Conservation (phyloP, 2,113 vertebrate species). For the Dicerorhinus sumatrensis region DNA sequence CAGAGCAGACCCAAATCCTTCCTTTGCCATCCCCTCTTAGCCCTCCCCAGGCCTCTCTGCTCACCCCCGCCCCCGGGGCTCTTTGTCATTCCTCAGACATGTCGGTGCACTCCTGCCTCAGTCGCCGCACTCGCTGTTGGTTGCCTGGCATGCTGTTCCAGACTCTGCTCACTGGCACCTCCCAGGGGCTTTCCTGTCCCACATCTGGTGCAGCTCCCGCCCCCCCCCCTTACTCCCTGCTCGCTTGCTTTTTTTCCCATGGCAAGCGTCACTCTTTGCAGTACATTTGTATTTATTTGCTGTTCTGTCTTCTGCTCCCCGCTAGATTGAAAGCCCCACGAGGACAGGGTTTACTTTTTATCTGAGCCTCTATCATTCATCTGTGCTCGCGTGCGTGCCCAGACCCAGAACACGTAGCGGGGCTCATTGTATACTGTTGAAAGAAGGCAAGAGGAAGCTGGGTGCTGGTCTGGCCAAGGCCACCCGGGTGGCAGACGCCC, state of each 20-base stretch:
- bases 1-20: too few relatives aligned
- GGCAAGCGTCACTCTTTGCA: neutral
- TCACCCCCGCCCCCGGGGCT: neutral
- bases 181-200: rapidly evolving
- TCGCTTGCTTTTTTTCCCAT: neutral
- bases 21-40: neutral
- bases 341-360: neutral
- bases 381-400: neutral
- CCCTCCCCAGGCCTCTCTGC: neutral
- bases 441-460: neutral
- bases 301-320: neutral
- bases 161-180: neutral
- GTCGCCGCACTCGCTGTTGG: neutral
- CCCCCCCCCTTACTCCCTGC: neutral
- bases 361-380: neutral
- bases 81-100: too few relatives aligned
- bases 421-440: neutral
- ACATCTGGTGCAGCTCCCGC: neutral
- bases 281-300: neutral
- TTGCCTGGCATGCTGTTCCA: neutral
- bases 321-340: neutral
- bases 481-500: rapidly evolving
- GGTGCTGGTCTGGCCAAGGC: neutral
- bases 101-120: neutral
- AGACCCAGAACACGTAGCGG: neutral